Evolutionary conservation across 2,797 vertebrate genomes (phyloP).

Genomic region (Hapalemur alaotrensis): DNA sequence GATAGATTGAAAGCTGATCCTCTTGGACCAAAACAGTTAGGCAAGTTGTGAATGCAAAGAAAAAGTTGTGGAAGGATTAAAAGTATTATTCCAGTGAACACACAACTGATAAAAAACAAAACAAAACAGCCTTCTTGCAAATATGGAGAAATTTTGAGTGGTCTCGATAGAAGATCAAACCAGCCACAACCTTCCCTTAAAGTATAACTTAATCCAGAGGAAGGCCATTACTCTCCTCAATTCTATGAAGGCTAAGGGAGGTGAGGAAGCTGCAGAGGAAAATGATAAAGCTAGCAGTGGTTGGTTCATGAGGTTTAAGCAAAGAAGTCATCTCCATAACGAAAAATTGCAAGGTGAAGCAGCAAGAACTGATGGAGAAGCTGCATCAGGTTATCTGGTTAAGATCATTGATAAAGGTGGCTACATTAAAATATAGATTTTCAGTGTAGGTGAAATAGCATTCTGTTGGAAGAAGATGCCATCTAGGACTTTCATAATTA

Average conservation of each 20-base stretch:
- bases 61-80: not conserved
- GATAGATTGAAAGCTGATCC: not conserved
- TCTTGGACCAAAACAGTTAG: not conserved
- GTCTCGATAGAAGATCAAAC: not conserved
- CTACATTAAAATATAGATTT: not conserved
- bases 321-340: not conserved
- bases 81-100: not conserved
- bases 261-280: not conserved
- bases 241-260: not conserved
- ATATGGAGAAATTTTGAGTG: not conserved
- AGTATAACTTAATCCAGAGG: not conserved
- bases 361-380: not conserved
- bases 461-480: not conserved
- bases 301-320: not conserved
- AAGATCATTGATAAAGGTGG: not conserved
- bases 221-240: not conserved
- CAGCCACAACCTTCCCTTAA: not conserved
- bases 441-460: not conserved
- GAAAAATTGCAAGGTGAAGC: not conserved
- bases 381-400: not conserved
- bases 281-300: not conserved
- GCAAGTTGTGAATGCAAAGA: not conserved
- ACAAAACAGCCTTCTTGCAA: not conserved
- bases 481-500: not conserved
- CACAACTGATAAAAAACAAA: not conserved